A percentile compares a stretch with the other conserved stretches of the same genome.
Conservation (phyloP, 2,113 vertebrate genomes). For the Pyrgilauda ruficollis region DNA sequence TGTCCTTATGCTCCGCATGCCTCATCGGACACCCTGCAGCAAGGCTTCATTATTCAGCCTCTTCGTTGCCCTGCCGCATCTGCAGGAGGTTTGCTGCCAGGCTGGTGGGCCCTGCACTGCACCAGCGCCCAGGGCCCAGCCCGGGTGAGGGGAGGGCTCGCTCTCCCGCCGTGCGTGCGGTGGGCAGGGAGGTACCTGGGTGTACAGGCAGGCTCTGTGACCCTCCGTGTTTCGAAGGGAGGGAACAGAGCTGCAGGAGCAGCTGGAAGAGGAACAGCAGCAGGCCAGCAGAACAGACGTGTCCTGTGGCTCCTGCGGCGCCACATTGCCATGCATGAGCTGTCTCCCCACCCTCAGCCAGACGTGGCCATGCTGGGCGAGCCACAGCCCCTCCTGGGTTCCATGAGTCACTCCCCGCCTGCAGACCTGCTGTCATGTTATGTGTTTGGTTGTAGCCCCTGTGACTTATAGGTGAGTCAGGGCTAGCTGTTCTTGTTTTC, state of each 20-base stretch:
- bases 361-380: fast-evolving
- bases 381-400: not conserved
- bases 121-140: fast-evolving
- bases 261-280: not conserved
- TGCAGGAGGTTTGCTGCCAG: not conserved
- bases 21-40: not conserved
- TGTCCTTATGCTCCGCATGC: not conserved
- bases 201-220: not conserved
- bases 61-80: not conserved
- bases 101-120: no score
- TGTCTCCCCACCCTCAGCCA: not conserved
- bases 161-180: fast-evolving
- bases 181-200: not conserved
- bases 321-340: fast-evolving
- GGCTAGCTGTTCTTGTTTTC: not conserved
- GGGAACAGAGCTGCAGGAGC: not conserved
- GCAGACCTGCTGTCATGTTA: not conserved
- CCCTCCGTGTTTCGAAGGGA: fast-evolving
- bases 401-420: fast-evolving
- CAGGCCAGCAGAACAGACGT: fast-evolving
- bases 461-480: not conserved
- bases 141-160: fast-evolving
- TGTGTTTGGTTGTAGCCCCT: not conserved
- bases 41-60: not conserved
- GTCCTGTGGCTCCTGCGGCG: not conserved